These are phyloP conservation scores for Chouioia cunea DNA, from an alignment of 2,888 invertebrate genomes.

Conservation along the genomic window DNA sequence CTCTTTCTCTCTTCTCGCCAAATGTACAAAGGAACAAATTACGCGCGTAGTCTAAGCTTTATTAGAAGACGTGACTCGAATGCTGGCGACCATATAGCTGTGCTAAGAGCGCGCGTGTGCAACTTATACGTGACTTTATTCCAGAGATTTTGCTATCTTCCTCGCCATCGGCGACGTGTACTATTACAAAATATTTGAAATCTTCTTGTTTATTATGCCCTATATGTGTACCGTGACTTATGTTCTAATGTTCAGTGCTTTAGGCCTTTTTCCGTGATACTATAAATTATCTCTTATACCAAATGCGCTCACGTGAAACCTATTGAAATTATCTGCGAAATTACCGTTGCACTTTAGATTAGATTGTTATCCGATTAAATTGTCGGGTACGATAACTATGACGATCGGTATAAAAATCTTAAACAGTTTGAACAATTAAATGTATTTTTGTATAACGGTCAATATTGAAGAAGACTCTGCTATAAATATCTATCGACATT, in stretches of 20 bases:
- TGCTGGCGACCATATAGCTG: conserved; percentile 1
- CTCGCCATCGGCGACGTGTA: conserved; percentile 40
- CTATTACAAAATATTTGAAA: conserved; percentile 40
- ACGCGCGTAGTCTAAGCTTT: conserved; percentile 51
- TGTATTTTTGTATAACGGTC: too few species aligned
- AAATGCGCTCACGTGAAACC: too few species aligned
- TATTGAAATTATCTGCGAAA: too few species aligned
- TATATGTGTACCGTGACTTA: conserved; percentile 7
- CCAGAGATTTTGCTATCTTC: conserved; percentile 41
- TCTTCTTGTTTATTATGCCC: not conserved
- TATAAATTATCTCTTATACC: too few species aligned
- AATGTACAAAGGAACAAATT: conserved; percentile 50
- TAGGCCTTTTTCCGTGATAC: too few species aligned
- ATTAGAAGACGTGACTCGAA: conserved; percentile 52
- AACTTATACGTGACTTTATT: conserved; percentile 46
- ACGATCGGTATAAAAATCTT: too few species aligned
- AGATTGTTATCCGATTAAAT: too few species aligned
- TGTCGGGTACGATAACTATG: too few species aligned
- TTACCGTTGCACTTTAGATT: too few species aligned
- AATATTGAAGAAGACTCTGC: too few species aligned
- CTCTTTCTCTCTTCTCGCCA: conserved; percentile 29
- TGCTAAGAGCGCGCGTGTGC: not conserved
- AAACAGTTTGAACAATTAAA: too few species aligned
- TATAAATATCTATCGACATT: too few species aligned
- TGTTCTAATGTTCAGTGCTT: not conserved